phyloP scores from a whole-genome alignment of 2,113 vertebrate genomes.

The Hippocampus comes region DNA sequence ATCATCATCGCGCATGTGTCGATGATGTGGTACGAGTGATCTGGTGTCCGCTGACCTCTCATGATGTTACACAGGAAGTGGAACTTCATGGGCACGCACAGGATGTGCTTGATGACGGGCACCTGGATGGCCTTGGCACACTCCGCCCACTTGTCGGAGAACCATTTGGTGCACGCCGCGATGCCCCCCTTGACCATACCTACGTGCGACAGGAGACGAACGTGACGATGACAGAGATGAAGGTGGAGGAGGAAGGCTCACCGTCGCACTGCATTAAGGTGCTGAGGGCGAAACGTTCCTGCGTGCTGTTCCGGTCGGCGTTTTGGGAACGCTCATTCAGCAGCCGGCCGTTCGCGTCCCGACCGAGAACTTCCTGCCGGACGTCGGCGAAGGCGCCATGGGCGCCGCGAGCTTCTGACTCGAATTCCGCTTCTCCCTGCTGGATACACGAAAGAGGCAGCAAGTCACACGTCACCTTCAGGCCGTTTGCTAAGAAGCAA shows the following conservation, averaged over 20 bases:
- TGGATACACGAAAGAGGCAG: slow-evolving; percentile 24
- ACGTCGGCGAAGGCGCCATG: slow-evolving; percentile 65
- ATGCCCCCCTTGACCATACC: slow-evolving; percentile 73
- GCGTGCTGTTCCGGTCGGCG: slow-evolving; percentile 14
- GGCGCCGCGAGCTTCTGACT: slow-evolving; percentile 56
- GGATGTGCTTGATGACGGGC: slow-evolving; percentile 77
- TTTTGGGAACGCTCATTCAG: too few species aligned
- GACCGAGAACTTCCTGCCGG: slow-evolving; percentile 71
- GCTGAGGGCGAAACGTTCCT: slow-evolving; percentile 72
- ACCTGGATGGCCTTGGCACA: slow-evolving; percentile 26
- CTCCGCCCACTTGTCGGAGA: slow-evolving; percentile 41
- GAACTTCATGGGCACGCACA: slow-evolving; percentile 89
- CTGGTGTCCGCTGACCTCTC: slow-evolving; percentile 47
- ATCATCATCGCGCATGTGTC: too few species aligned
- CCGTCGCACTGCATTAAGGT: slow-evolving; percentile 79
- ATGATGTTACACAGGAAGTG: slow-evolving; percentile 77
- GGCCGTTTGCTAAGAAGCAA: too few species aligned
- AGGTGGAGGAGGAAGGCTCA: slow-evolving; percentile 62
- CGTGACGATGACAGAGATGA: not conserved
- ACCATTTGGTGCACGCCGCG: slow-evolving; percentile 74
- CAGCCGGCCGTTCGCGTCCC: slow-evolving; percentile 63
- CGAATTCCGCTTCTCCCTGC: slow-evolving; percentile 56
- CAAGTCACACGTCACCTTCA: too few species aligned
- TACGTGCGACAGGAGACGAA: slow-evolving; percentile 34
- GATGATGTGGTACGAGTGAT: not conserved